Evolutionary conservation across 92 coral and sea anemone species (phyloP).

Genomic region (Scolanthus callimorphus): DNA sequence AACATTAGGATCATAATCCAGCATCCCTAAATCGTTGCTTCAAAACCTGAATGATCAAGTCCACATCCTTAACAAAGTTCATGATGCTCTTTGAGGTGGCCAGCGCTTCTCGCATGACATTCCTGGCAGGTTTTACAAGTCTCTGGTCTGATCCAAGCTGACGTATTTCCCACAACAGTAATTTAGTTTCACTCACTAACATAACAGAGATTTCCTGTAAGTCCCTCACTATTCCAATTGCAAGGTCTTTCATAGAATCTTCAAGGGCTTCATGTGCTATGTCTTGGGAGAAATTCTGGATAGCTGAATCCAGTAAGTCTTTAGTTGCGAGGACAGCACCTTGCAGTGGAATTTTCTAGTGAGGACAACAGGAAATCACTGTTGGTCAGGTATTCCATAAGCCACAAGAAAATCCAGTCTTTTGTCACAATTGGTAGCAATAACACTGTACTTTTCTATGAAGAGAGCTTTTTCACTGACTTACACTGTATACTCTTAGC

Average conservation of each 20-base stretch:
- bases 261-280: constrained; percentile 50
- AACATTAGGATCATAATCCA: constrained; percentile 6
- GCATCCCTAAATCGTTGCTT: constrained; percentile 27
- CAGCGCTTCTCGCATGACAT: constrained; percentile 59
- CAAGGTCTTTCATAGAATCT: constrained; percentile 58
- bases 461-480: no score
- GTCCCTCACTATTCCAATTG: constrained; percentile 65
- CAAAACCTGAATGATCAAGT: constrained; percentile 48
- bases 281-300: constrained; percentile 54
- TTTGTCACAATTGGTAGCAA: no score
- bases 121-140: constrained; percentile 45
- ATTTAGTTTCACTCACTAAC: constrained; percentile 68
- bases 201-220: constrained; percentile 76
- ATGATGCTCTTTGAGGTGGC: constrained; percentile 67
- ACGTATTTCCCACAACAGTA: constrained; percentile 48
- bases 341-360: constrained; percentile 77
- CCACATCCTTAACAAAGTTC: constrained; percentile 75
- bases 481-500: no score
- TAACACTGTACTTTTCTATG: no score
- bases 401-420: no score
- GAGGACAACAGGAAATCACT: constrained; percentile 53
- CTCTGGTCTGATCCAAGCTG: constrained; percentile 54
- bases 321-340: constrained; percentile 61
- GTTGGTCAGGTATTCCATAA: constrained; percentile 52
- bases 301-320: constrained; percentile 53